Conservation (phyloP, 2,113 vertebrate genomes). For the Rhea americana region DNA sequence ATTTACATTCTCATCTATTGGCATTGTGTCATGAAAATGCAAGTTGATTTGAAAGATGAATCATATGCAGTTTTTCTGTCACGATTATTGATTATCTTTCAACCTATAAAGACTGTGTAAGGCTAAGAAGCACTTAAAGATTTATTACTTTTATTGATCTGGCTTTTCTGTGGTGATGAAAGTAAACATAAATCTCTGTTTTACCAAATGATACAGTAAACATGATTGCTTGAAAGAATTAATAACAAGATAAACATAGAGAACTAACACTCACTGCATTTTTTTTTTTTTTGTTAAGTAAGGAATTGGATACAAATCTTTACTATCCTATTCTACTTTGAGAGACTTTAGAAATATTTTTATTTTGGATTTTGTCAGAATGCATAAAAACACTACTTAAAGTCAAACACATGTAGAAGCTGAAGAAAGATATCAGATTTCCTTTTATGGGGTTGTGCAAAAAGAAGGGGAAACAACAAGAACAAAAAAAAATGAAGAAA, state of each 20-base stretch:
- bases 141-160: conserved; percentile 76
- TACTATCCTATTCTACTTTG: not conserved
- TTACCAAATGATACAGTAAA: conserved; percentile 61
- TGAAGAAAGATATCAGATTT: not conserved
- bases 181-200: conserved; percentile 69
- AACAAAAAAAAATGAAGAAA: not conserved
- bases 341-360: not conserved
- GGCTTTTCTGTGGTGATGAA: conserved; percentile 57
- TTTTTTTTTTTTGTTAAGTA: not conserved
- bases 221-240: conserved; percentile 48
- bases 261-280: not conserved
- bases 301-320: not conserved
- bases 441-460: not conserved
- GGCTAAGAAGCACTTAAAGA: conserved; percentile 76
- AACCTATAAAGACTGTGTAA: conserved; percentile 68
- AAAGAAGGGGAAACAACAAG: not conserved
- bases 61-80: conserved; percentile 67
- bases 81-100: conserved; percentile 77
- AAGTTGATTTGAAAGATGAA: conserved; percentile 68
- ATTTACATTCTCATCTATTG: conserved; percentile 65
- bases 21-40: conserved; percentile 58
- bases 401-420: not conserved
- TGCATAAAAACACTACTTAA: not conserved
- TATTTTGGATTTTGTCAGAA: not conserved
- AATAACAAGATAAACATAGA: conserved; percentile 39